Conservation (phyloP, 2,113 vertebrate species). For the Syngnathus scovelli region DNA sequence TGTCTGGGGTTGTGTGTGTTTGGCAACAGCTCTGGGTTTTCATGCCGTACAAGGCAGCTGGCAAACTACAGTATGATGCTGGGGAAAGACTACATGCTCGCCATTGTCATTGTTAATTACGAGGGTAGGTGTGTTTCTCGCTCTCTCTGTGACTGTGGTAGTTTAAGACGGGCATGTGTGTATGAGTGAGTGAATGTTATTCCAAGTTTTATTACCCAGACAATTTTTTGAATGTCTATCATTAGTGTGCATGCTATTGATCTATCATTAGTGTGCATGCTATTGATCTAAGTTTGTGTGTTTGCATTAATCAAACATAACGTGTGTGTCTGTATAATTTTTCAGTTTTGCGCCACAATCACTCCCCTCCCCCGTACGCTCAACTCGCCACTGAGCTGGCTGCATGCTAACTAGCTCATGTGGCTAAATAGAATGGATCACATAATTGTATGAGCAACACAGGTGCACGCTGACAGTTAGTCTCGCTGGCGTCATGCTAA, state of each 20-base stretch:
- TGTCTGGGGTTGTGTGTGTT: constrained; percentile 48
- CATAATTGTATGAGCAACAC: neutral
- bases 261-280: neutral
- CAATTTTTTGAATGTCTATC: constrained; percentile 9
- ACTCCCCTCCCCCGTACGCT: constrained; percentile 37
- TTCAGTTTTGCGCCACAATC: constrained; percentile 30
- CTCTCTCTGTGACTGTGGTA: constrained; percentile 19
- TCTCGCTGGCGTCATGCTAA: constrained; percentile 10
- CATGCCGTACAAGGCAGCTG: constrained; percentile 50
- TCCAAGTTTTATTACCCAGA: neutral
- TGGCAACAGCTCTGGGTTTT: constrained; percentile 45
- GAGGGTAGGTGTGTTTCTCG: constrained; percentile 63
- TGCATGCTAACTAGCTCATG: constrained; percentile 55
- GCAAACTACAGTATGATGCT: constrained; percentile 65
- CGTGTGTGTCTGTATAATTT: constrained; percentile 18
- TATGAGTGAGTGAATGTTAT: constrained; percentile 1
- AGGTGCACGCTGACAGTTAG: neutral
- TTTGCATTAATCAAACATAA: constrained; percentile 6
- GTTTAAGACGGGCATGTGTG: constrained; percentile 18
- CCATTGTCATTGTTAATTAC: constrained; percentile 72
- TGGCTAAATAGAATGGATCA: neutral
- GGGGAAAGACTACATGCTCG: constrained; percentile 74
- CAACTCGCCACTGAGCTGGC: constrained; percentile 31
- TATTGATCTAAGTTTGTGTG: neutral
- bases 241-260: constrained; percentile 1